Percentiles rank a stretch among this genome's conserved stretches.
These are phyloP conservation scores for Liodrosophila aerea DNA, from an alignment of 2,888 invertebrate genomes.

Conservation along the genomic window DNA sequence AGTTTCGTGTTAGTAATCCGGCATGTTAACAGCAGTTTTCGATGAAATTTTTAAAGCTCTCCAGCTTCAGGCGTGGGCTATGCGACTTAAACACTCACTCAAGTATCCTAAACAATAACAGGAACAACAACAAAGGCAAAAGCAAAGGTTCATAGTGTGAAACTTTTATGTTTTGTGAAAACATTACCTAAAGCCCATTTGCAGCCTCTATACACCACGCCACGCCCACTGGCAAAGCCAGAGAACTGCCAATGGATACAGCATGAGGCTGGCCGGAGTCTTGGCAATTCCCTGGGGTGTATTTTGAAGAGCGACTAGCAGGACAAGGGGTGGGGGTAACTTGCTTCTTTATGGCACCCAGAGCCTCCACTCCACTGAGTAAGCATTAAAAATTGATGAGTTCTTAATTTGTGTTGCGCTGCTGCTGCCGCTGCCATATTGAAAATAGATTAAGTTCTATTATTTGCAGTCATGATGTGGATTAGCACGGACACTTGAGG, in stretches of 20 bases:
- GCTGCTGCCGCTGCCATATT: conserved; percentile 62
- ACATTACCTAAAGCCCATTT: conserved; percentile 64
- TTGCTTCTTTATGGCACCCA: conserved; percentile 12
- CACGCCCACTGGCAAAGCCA: conserved; percentile 1
- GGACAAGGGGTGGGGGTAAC: conserved; percentile 18
- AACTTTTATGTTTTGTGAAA: conserved; percentile 67
- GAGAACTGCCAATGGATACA: conserved; percentile 13
- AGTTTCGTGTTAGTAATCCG: conserved; percentile 3
- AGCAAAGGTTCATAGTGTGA: conserved; percentile 56
- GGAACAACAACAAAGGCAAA: conserved; percentile 17
- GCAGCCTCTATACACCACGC: conserved; percentile 24
- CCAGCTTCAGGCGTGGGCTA: conserved; percentile 29
- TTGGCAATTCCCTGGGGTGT: conserved; percentile 64
- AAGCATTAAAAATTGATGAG: conserved; percentile 78
- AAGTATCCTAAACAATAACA: conserved; percentile 18
- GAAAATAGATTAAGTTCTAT: conserved; percentile 80
- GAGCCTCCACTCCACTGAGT: conserved; percentile 56
- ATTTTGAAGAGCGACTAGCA: conserved; percentile 56
- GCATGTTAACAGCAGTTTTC: conserved; percentile 18
- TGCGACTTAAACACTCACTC: conserved; percentile 17
- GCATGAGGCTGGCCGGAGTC: conserved; percentile 13
- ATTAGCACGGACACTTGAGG: conserved; percentile 72
- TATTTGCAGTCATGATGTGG: conserved; percentile 79
- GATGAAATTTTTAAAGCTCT: conserved; percentile 39
- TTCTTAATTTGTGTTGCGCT: conserved; percentile 78